Base-by-base conservation (phyloP, 2,888 invertebrate species). In the Macrosoma leucophasiata region DNA sequence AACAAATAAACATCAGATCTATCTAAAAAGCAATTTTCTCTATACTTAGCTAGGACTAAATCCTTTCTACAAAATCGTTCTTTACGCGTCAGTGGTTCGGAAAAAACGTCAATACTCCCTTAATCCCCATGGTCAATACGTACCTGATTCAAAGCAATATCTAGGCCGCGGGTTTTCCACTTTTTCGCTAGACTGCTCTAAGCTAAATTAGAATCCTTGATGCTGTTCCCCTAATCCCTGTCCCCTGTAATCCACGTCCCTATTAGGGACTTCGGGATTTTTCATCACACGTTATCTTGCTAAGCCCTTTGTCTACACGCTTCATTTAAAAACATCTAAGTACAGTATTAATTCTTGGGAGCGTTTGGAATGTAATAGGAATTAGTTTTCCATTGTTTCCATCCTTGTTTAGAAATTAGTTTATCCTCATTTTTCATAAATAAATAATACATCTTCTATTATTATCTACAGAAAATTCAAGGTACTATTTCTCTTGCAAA, bases 151-250 rank as follows among this genome's bases (percentile, higher is more conserved):
- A 3, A 8, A 29, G 20, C 4, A 5, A 14, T 17, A 5, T 3
- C 11, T 9, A 10, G 2, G 4, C 15, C 24, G 19, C 34, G 24
- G 11, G 13, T 20, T 33, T 20, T 28, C 31, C 33, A 32, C 34
- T 39, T 43, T 36, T 33, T 34, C 41, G 41, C 38, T 34, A 29
- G 37, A 44, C 32, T 17, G 44, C 40, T 40, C 39, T 42, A 44
- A 47, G 38, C 46, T 36, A 44, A 47, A 47, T 47, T 41, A 47
- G 40, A 36, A 28, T 41, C 33, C 41, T 25, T 13, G 34, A n/a
- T n/a, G n/a, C n/a, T 21, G 28, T 23, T 25, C 25, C 23, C 40
- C 31, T 43, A 41, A 41, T 46, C 40, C 39, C 29, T 30, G 33
- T 24, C 43, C 46, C 44, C 33, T 41, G 33, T 47, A 47, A 47